Evolutionary conservation across 1,140 invertebrate species (phyloP).

Genomic region (Pomacea maculata): DNA sequence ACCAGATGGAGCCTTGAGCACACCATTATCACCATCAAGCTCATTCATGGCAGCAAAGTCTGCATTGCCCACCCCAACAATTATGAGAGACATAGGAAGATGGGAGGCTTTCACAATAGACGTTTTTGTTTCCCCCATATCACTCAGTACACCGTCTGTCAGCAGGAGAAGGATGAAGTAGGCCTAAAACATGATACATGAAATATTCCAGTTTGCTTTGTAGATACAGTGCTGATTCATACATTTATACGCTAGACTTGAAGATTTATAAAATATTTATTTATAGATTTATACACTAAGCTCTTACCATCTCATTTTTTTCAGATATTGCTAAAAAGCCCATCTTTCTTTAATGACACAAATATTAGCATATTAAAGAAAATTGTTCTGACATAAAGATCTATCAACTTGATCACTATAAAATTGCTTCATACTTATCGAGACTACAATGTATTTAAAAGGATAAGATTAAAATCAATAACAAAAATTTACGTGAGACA

Average conservation of each 20-base stretch:
- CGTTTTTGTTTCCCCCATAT: slow-evolving; percentile 73
- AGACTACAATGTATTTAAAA: too few relatives aligned
- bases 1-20: slow-evolving; percentile 61
- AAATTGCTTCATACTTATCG: too few relatives aligned
- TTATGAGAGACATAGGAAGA: slow-evolving; percentile 73
- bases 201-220: background rate
- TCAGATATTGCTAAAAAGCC: too few relatives aligned
- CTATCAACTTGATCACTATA: too few relatives aligned
- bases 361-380: too few relatives aligned
- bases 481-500: background rate
- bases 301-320: too few relatives aligned
- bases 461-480: background rate
- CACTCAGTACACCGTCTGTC: slow-evolving; percentile 76
- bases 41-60: slow-evolving; percentile 71
- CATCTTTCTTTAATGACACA: too few relatives aligned
- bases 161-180: slow-evolving; percentile 76
- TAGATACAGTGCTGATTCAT: background rate
- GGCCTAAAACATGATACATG: slow-evolving; percentile 47
- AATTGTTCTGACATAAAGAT: too few relatives aligned
- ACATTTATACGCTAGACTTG: too few relatives aligned
- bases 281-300: too few relatives aligned
- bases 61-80: slow-evolving; percentile 72
- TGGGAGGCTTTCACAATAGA: slow-evolving; percentile 70
- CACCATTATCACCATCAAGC: slow-evolving; percentile 70
- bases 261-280: too few relatives aligned